phyloP scores from a whole-genome alignment of 2,888 invertebrate species.

The Tanypteryx hageni region DNA sequence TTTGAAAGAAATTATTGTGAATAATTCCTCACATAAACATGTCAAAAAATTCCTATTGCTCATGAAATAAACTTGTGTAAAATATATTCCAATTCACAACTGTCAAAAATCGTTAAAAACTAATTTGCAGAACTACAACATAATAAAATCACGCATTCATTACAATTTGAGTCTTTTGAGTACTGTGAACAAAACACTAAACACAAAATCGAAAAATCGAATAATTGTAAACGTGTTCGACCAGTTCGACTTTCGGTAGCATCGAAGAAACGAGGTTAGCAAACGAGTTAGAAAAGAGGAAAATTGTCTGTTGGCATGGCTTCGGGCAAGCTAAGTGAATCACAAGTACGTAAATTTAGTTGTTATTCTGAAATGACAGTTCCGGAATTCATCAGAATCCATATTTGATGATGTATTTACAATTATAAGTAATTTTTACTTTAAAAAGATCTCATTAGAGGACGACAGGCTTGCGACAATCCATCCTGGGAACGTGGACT shows the following conservation, averaged over 20 bases:
- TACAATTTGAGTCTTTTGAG: neutral
- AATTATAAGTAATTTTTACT: neutral
- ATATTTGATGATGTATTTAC: neutral
- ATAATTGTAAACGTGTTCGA: neutral
- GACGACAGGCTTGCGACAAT: neutral
- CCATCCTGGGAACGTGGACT: neutral
- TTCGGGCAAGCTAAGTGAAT: conserved; percentile 41
- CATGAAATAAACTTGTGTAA: no score
- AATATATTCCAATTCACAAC: no score
- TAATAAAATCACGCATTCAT: neutral
- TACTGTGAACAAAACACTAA: neutral
- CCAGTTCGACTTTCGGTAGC: conserved; percentile 27
- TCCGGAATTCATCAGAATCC: no score
- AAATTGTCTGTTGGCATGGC: conserved; percentile 34
- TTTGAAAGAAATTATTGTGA: conserved; percentile 9
- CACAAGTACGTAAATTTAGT: neutral
- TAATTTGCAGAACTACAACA: neutral
- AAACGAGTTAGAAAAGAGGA: neutral
- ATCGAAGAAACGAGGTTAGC: conserved; percentile 51
- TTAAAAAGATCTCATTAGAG: neutral
- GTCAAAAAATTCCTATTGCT: no score
- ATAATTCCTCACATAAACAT: conserved; percentile 15
- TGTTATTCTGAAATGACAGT: neutral
- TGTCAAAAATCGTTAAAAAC: no score
- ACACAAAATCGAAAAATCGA: neutral